Conservation (phyloP, 2,888 invertebrate genomes). For the Pterobdella sp. region DNA sequence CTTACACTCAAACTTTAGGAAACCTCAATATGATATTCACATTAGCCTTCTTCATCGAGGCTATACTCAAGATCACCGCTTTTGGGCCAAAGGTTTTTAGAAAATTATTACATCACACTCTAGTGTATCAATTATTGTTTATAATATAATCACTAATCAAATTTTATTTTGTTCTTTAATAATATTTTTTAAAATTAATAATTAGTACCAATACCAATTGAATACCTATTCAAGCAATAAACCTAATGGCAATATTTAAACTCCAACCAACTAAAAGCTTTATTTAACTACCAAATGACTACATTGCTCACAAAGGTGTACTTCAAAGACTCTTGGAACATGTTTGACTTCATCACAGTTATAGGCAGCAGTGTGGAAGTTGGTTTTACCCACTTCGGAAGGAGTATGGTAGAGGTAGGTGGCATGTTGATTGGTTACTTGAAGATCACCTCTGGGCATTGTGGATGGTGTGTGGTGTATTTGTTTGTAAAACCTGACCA, state of each 20-base stretch:
- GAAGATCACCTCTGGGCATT: background rate
- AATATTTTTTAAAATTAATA: background rate
- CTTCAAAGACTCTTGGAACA: slow-evolving; percentile 99
- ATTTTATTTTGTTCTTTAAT: slow-evolving; percentile 9
- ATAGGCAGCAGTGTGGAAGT: slow-evolving; percentile 99
- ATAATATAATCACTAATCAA: no score
- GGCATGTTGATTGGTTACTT: background rate
- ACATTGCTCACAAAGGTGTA: slow-evolving; percentile 72
- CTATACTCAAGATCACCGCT: slow-evolving; percentile 97
- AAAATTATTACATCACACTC: no score
- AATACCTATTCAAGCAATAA: no score
- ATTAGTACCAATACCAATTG: background rate
- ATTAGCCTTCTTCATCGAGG: slow-evolving; percentile 98
- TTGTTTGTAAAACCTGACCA: no score
- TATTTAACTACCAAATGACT: no score
- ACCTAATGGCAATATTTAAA: no score
- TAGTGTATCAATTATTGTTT: no score
- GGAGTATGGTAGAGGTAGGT: slow-evolving; percentile 16
- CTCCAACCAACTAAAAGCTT: no score
- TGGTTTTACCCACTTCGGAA: slow-evolving; percentile 82
- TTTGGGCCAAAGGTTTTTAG: slow-evolving; percentile 87
- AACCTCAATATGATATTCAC: slow-evolving; percentile 99
- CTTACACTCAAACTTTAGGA: slow-evolving; percentile 43
- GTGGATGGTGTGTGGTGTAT: no score
- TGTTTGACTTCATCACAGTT: slow-evolving; percentile 99